Conservation (phyloP, 2,113 vertebrate species). For the Coryphaenoides rupestris region DNA sequence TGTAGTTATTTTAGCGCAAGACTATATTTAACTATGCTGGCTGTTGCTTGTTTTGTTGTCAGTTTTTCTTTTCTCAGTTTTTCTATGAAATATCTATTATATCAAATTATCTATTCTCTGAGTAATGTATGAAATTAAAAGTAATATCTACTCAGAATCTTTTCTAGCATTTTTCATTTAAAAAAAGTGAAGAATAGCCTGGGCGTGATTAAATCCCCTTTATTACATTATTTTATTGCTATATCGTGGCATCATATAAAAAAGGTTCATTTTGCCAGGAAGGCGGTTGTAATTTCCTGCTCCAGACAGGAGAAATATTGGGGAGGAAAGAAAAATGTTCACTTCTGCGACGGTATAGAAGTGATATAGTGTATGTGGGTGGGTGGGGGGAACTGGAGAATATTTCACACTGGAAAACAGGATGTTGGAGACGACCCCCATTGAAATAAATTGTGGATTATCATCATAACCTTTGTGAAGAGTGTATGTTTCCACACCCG, state of each 20-base stretch:
- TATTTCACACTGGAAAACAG: not conserved
- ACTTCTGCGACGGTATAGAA: conserved; percentile 25
- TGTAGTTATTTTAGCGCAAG: conserved; percentile 9
- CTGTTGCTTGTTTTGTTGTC: no score
- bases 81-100: no score
- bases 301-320: conserved; percentile 48
- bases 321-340: conserved; percentile 51
- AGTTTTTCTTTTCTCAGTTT: not conserved
- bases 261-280: conserved; percentile 36
- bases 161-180: no score
- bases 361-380: conserved; percentile 21
- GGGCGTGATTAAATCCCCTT: no score
- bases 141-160: no score
- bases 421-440: no score
- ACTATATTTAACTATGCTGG: not conserved
- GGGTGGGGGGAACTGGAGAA: conserved; percentile 21
- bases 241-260: conserved; percentile 6
- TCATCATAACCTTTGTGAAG: no score
- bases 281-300: conserved; percentile 58
- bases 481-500: no score
- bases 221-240: conserved; percentile 2
- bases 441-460: no score
- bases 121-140: no score
- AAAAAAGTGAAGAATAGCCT: no score
- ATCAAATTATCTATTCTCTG: no score